Conservation (phyloP, 1,140 invertebrate genomes). For the Hyles euphorbiae region DNA sequence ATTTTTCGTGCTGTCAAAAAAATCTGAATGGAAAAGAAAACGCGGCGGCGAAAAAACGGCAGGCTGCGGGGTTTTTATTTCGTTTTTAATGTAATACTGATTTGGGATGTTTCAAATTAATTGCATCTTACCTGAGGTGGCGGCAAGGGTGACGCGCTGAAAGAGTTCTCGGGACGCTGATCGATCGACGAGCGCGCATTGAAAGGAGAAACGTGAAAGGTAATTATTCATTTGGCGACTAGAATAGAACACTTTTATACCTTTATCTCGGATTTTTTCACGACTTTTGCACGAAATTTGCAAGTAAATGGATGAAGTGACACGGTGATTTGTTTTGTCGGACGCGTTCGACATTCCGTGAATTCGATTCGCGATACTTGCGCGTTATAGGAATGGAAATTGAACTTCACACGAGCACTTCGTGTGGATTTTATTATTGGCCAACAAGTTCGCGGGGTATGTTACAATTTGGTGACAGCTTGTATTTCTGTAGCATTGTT, state of each 20-base stretch:
- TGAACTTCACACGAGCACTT: conserved; percentile 9
- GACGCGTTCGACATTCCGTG: conserved; percentile 56
- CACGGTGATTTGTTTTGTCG: conserved; percentile 65
- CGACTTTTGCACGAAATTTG: conserved; percentile 71
- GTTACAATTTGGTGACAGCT: too few species aligned
- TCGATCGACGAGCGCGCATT: conserved; percentile 68
- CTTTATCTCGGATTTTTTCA: conserved; percentile 70
- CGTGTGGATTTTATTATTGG: too few species aligned
- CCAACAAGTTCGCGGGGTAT: too few species aligned
- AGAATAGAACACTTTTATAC: conserved; percentile 74
- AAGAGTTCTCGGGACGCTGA: conserved; percentile 71
- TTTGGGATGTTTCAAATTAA: conserved; percentile 74
- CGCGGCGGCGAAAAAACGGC: conserved; percentile 66
- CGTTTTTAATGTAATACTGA: conserved; percentile 74
- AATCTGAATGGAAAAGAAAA: conserved; percentile 75
- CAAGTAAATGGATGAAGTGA: conserved; percentile 70
- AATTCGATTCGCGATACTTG: conserved; percentile 37
- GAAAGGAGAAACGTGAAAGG: conserved; percentile 73
- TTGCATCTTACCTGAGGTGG: conserved; percentile 67
- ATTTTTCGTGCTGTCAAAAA: conserved; percentile 76
- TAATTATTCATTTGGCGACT: conserved; percentile 75
- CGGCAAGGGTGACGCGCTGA: conserved; percentile 65
- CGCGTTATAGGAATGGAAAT: conserved; percentile 25
- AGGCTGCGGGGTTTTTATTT: conserved; percentile 66
- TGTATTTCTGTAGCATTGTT: too few species aligned